Evolutionary conservation across 1,140 invertebrate genomes (phyloP), one percentile per base, ranked within the genome.

Genomic region (Mizuhopecten yessoensis): DNA sequence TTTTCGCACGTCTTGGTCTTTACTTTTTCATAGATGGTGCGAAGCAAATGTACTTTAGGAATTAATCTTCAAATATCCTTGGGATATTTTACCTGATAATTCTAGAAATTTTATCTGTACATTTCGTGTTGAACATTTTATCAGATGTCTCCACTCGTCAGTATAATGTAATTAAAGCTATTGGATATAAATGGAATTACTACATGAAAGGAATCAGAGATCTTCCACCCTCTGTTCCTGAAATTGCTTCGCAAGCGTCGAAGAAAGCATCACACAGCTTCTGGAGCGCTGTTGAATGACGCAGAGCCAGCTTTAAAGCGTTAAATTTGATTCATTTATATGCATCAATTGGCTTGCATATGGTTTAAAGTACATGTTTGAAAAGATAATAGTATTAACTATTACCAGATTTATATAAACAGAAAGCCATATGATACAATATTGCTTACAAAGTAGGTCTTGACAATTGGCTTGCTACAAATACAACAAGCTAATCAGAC

Each of bases 51-150:
- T 75, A 75, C 57, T 75, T 75, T 75, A 29, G n/a, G 57, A 75
- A 75, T 75, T 75, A 75, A 75, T 75, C 57, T 29, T n/a, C 36
- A 29, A 75, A 75, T 75, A 75, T 75, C 17, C 15, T 29, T 75
- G n/a, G 57, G 57, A 75, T 75, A 75, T n/a, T 75, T 75, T 75
- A 29, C 57, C 57, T 75, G 57, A 75, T 75, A 75, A 75, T 75
- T 75, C 57, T 5, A 75, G 57, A 75, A 75, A 75, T 75, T 75
- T 75, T 29, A 75, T 75, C 57, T 75, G 57, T 75, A 75, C 57
- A 75, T 75, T 75, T 75, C 23, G 57, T 75, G 57, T 75, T 75
- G 57, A 75, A 75, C 29, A 75, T 75, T 75, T 75, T 75, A 75
- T 75, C 57, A 75, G 57, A 75, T 75, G 57, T 75, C 57, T 29